Conservation (phyloP, 2,888 invertebrate species). For the Elmis aenea region DNA sequence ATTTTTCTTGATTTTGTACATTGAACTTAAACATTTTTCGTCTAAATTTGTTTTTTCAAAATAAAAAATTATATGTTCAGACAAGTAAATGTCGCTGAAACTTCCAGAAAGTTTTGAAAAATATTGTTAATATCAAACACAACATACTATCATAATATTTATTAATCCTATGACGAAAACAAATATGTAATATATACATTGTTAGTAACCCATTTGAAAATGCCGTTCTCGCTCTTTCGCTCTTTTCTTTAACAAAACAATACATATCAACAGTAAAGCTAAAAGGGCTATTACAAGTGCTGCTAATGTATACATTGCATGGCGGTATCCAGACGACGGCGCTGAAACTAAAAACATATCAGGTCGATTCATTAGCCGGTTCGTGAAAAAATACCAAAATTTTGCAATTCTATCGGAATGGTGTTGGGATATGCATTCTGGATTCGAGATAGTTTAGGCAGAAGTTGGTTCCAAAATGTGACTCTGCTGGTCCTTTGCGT, state of each 20-base stretch:
- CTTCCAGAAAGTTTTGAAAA: too few species aligned
- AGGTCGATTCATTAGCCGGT: neutral
- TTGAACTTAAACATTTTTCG: too few species aligned
- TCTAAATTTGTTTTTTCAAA: too few species aligned
- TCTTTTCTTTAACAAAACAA: slow-evolving; percentile 49
- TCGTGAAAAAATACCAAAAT: slow-evolving; percentile 34
- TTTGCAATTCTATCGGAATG: slow-evolving; percentile 35
- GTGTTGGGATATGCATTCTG: slow-evolving; percentile 25
- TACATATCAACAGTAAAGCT: slow-evolving; percentile 50
- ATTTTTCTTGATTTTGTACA: too few species aligned
- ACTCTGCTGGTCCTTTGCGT: slow-evolving; percentile 26
- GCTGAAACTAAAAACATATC: slow-evolving; percentile 32
- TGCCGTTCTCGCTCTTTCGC: slow-evolving; percentile 40
- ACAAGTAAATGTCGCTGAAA: too few species aligned
- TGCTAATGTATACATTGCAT: slow-evolving; percentile 58
- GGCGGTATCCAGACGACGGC: slow-evolving; percentile 49
- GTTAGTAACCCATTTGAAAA: slow-evolving; percentile 30
- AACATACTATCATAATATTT: too few species aligned
- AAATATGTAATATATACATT: too few species aligned
- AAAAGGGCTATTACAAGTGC: slow-evolving; percentile 52
- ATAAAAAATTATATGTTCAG: too few species aligned
- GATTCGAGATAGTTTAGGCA: slow-evolving; percentile 38
- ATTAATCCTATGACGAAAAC: too few species aligned
- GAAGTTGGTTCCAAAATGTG: slow-evolving; percentile 46
- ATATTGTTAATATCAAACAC: too few species aligned